phyloP scores from a whole-genome alignment of 2,888 invertebrate species.

The Athetis lepigone region DNA sequence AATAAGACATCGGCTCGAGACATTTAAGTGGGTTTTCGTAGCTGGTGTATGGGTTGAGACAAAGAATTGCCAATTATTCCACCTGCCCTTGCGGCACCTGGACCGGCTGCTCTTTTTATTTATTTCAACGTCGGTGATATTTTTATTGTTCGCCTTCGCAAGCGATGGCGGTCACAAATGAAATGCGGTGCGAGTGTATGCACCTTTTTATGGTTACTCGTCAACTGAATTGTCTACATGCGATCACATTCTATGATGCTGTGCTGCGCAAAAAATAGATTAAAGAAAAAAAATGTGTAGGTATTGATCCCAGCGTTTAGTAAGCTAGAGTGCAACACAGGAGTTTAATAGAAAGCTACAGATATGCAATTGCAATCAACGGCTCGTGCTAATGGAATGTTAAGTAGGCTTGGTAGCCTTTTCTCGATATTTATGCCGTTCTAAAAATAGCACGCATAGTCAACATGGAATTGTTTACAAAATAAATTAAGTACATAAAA shows the following conservation, averaged over 20 bases:
- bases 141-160: slow-evolving; percentile 87
- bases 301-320: neutral
- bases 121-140: slow-evolving; percentile 89
- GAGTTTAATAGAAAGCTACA: slow-evolving; percentile 44
- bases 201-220: slow-evolving; percentile 71
- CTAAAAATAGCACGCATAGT: slow-evolving; percentile 36
- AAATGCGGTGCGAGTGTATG: slow-evolving; percentile 72
- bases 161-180: slow-evolving; percentile 78
- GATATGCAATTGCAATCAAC: slow-evolving; percentile 42
- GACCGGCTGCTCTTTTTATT: slow-evolving; percentile 89
- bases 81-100: slow-evolving; percentile 89
- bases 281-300: slow-evolving; percentile 7
- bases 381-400: slow-evolving; percentile 46
- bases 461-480: slow-evolving; percentile 42
- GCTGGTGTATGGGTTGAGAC: slow-evolving; percentile 83
- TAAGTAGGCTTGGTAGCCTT: slow-evolving; percentile 37
- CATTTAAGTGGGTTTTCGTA: slow-evolving; percentile 82
- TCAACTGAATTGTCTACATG: slow-evolving; percentile 67
- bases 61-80: slow-evolving; percentile 90
- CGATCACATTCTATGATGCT: slow-evolving; percentile 59
- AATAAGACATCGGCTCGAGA: slow-evolving; percentile 79
- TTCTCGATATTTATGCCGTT: slow-evolving; percentile 43
- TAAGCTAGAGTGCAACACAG: slow-evolving; percentile 13
- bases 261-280: slow-evolving; percentile 19
- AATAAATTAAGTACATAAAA: slow-evolving; percentile 30